phyloP scores from a whole-genome alignment of 2,797 vertebrate genomes.

The Chaetodon trifasciatus region DNA sequence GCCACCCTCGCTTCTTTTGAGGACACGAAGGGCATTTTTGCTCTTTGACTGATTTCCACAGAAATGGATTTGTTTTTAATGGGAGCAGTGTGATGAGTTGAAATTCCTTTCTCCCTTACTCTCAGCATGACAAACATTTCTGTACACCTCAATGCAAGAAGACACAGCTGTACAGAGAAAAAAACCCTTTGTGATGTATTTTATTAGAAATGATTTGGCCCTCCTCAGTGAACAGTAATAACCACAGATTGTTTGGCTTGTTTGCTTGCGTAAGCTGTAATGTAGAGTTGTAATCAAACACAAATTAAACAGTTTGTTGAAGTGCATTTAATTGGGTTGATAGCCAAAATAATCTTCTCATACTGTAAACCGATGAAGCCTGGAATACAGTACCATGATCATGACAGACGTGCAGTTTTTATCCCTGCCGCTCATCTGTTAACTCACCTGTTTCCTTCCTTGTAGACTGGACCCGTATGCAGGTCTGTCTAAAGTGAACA shows the following conservation, averaged over 20 bases:
- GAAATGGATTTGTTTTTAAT: neutral
- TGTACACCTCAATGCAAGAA: neutral
- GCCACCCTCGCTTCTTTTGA: neutral
- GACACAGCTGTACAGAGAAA: neutral
- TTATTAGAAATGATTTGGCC: too few species aligned
- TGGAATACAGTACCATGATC: neutral
- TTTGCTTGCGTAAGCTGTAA: too few species aligned
- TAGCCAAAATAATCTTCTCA: neutral
- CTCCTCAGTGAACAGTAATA: neutral
- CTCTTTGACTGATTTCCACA: neutral
- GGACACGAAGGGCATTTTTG: neutral
- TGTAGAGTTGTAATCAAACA: neutral
- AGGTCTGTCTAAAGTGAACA: conserved; percentile 97
- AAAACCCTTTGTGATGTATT: too few species aligned
- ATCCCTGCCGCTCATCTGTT: too few species aligned
- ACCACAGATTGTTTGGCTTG: neutral
- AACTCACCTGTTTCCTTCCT: neutral
- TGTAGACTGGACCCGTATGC: conserved; percentile 93
- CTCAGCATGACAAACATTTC: too few species aligned
- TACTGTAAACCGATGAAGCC: neutral
- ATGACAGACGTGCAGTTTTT: neutral
- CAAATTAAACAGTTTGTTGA: neutral
- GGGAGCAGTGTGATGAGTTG: neutral
- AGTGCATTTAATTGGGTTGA: neutral
- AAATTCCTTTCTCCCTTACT: neutral